Evolutionary conservation across 2,888 invertebrate species (phyloP).

Genomic region (Chrysolina haemoptera): DNA sequence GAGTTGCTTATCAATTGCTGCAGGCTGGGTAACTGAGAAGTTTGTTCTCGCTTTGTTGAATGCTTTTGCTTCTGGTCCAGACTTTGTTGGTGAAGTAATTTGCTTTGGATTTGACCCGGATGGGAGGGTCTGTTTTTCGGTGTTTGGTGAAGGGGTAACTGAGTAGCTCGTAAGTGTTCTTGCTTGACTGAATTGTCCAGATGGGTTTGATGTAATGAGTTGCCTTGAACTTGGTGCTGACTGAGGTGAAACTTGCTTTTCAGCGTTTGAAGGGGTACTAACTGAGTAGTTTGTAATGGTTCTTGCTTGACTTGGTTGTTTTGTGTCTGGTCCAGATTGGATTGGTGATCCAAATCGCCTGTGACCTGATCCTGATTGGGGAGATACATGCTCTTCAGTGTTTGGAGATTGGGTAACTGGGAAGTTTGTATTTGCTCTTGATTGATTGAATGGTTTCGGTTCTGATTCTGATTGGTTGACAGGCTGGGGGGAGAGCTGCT

Average conservation of each 20-base stretch:
- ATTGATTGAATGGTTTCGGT: conserved; percentile 1
- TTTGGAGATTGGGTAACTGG: background rate
- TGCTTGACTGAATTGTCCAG: background rate
- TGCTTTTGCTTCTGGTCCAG: conserved; percentile 11
- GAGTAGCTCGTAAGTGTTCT: background rate
- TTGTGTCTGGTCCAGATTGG: conserved; percentile 27
- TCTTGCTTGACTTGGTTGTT: conserved; percentile 9
- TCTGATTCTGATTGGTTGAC: conserved; percentile 11
- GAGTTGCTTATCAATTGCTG: background rate
- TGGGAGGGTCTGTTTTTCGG: background rate
- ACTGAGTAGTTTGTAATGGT: background rate
- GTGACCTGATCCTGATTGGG: conserved; percentile 22
- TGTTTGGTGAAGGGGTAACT: too few species aligned
- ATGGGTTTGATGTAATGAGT: too few species aligned
- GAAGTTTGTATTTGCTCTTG: conserved; percentile 22
- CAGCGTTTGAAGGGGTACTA: background rate
- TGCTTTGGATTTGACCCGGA: conserved; percentile 26
- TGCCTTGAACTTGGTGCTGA: background rate
- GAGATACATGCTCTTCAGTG: background rate
- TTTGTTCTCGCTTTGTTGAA: conserved; percentile 16
- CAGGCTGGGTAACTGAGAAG: background rate
- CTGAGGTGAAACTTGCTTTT: background rate
- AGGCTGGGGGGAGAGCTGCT: conserved; percentile 12
- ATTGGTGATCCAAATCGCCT: conserved; percentile 14
- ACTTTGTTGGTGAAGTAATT: conserved; percentile 23